Percentiles rank a stretch among this genome's conserved stretches.
These are phyloP conservation scores for Thymelicus acteon DNA, from an alignment of 2,888 invertebrate genomes.

Conservation along the genomic window DNA sequence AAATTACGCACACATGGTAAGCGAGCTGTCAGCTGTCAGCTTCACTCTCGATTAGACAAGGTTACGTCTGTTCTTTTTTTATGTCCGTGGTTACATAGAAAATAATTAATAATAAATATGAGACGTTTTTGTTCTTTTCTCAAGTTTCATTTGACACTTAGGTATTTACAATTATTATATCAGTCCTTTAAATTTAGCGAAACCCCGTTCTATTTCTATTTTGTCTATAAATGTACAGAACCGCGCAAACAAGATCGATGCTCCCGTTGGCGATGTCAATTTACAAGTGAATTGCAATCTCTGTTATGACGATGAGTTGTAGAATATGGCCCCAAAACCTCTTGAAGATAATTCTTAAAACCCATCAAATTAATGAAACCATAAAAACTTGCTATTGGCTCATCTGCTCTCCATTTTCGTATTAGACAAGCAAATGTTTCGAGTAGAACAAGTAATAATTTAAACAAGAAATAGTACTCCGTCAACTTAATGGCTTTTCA, in stretches of 20 bases:
- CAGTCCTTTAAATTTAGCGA: slow-evolving; percentile 70
- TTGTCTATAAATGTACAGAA: slow-evolving; percentile 44
- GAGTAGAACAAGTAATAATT: too few species aligned
- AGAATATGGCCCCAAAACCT: slow-evolving; percentile 33
- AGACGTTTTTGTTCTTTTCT: slow-evolving; percentile 75
- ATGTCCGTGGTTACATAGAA: too few species aligned
- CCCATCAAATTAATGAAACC: slow-evolving; percentile 7
- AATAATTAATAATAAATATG: slow-evolving; percentile 74
- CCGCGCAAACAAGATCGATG: slow-evolving; percentile 51
- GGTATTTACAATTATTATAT: slow-evolving; percentile 74
- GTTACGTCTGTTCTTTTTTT: too few species aligned
- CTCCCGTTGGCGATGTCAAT: not conserved
- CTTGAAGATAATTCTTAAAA: slow-evolving; percentile 21
- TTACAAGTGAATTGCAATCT: slow-evolving; percentile 8
- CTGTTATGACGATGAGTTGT: slow-evolving; percentile 1
- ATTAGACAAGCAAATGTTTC: too few species aligned
- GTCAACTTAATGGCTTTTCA: too few species aligned
- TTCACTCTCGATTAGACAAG: too few species aligned
- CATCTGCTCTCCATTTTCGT: too few species aligned
- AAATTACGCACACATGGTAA: too few species aligned
- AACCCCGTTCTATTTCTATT: slow-evolving; percentile 49
- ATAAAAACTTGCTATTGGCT: too few species aligned
- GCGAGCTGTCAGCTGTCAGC: too few species aligned
- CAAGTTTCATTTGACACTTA: slow-evolving; percentile 67
- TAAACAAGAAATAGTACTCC: too few species aligned